Base-by-base conservation (phyloP, 2,797 vertebrate genomes). In the Pipistrellus nathusii region DNA sequence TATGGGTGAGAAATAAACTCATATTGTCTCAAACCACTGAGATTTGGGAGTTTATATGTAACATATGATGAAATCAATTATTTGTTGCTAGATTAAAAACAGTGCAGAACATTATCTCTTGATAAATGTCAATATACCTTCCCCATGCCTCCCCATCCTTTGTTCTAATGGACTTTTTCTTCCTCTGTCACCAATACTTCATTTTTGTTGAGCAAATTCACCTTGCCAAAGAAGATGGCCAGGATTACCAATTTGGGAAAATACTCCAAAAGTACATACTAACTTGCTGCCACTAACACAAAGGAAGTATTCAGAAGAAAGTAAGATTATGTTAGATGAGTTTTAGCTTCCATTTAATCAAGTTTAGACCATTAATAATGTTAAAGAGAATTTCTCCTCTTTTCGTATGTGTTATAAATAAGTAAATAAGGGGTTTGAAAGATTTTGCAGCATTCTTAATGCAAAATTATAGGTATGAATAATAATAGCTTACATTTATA, bases 401-500 rank as follows among this genome's bases (percentile, higher is more conserved):
- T 92, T 90, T 69, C 48, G 93, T 94, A 71, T 75, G 38, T 44
- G 7, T 46, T 23, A 83, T 57, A 91, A 91, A 85, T 82, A 88
- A 88, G 76, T 53, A 93, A 91, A 20, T 92, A 48, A 86, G 53
- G 84, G 15, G 13, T 86, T 88, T 72, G 35, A 87, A 94, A 93
- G 55, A 84, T 82, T 77, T 73, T 90, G 66, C 6, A 92, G 20
- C 27, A 75, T 78, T 90, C 83, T 53, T 91, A 85, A 77, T 35
- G 17, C 32, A 92, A 94, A 93, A 85, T 88, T 85, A 59, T 30
- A 83, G 51, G 66, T 92, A 85, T 55, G 88, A 89, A 82, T 95
- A 96, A 93, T 75, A 94, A 87, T 48, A 59, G 6, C 55, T 92
- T 93, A 53, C 76, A 89, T 91, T 94, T 93, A 59, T 53, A 75